Evolutionary conservation across 2,797 vertebrate genomes (phyloP), one percentile per base, ranked within the genome.

Genomic region (Mormyrops attenuatus): DNA sequence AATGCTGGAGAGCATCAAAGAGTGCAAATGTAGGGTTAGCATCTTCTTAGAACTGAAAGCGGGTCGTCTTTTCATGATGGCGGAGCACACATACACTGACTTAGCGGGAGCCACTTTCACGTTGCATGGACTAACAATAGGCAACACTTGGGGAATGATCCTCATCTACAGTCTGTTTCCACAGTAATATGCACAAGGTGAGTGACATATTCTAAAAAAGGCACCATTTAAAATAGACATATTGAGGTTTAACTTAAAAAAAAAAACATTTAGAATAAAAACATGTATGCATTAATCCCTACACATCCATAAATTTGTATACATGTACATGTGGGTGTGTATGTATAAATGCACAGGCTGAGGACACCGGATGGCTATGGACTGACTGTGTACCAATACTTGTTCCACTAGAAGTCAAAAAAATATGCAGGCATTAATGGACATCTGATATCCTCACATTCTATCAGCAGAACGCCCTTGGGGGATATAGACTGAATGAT

Each of bases 281-380:
- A 60, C 11, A 57, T 90, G 85, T 26, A 41, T 57, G 73, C 77
- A 89, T 20, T 13, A 17, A 84, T 87, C 52, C n/a, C 50, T 9
- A 66, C 5, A 20, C 26, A 47, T 47, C 63, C 26, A 84, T 17
- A 22, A 84, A 89, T 53, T 17, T 66, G 82, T 85, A 77, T 84
- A 57, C 53, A 13, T 87, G 90, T 69, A 88, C 86, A 82, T 49
- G 50, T n/a, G 66, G 87, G 34, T 15, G 49, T 85, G 17, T 90
- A 41, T 86, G n/a, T 89, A 44, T 90, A 52, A 80, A 57, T 85
- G 88, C n/a, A n/a, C 53, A 80, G 84, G 41, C 77, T 47, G 86
- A 60, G 77, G 49, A 55, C n/a, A 69, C 88, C 2, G 55, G 80
- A 3, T 90, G 91, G 88, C 90, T 90, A 11, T 90, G 91, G 89